A percentile compares a stretch with the other conserved stretches of the same genome.
These are phyloP conservation scores for Labrus mixtus DNA, from an alignment of 2,113 vertebrate genomes.

Conservation along the genomic window DNA sequence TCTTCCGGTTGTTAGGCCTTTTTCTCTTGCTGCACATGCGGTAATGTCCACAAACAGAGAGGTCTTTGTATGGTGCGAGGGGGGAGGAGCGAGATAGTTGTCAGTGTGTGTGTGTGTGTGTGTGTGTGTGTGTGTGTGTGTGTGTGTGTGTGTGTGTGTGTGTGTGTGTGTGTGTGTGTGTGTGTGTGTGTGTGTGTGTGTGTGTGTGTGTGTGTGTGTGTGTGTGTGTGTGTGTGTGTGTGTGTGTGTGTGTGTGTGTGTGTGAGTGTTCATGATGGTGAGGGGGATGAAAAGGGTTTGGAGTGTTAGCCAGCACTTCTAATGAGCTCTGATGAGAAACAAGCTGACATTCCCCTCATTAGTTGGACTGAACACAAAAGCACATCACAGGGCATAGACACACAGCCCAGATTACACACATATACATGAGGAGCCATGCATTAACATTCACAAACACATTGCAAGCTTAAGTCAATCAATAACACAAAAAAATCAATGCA, in stretches of 20 bases:
- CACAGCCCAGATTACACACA: constrained; percentile 9
- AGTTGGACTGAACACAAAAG: constrained; percentile 64
- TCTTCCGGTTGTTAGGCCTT: constrained; percentile 75
- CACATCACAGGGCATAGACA: constrained; percentile 9
- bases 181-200: constrained; percentile 10
- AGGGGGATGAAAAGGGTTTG: constrained; percentile 54
- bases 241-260: constrained; percentile 8
- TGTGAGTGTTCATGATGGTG: constrained; percentile 13
- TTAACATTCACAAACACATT: constrained; percentile 1
- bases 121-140: constrained; percentile 11
- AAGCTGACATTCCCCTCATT: constrained; percentile 72
- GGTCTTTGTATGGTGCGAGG: constrained; percentile 75
- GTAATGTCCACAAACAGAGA: constrained; percentile 80
- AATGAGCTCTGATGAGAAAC: constrained; percentile 77
- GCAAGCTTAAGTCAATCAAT: constrained; percentile 6
- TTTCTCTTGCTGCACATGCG: constrained; percentile 68
- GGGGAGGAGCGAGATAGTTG: constrained; percentile 22
- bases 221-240: constrained; percentile 22
- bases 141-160: constrained; percentile 11
- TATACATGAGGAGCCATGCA: constrained; percentile 23
- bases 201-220: constrained; percentile 32
- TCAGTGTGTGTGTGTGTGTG: constrained; percentile 41
- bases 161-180: constrained; percentile 44
- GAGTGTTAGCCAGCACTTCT: constrained; percentile 68
- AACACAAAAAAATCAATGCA: constrained; percentile 38